Conservation (phyloP, 2,888 invertebrate species). For the Acronicta alni region DNA sequence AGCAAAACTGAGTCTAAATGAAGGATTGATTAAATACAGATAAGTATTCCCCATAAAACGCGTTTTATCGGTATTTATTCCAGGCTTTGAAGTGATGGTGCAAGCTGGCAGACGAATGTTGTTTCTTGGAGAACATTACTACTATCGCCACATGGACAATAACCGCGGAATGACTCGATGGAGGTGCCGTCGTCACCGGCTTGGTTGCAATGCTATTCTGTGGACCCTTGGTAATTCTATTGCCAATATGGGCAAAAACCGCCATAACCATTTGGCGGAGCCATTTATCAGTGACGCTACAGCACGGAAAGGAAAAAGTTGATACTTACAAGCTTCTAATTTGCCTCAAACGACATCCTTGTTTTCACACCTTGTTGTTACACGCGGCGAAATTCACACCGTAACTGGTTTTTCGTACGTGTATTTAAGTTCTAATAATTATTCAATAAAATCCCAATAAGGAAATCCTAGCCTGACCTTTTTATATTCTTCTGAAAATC, state of each 20-base stretch:
- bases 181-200: not conserved
- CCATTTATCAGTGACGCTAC: not conserved
- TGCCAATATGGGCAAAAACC: not conserved
- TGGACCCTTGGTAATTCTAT: not conserved
- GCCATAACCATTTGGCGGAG: constrained; percentile 1
- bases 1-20: no score
- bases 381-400: not conserved
- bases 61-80: not conserved
- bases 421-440: no score
- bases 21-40: not conserved
- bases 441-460: not conserved
- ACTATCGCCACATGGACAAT: not conserved
- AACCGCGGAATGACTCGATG: not conserved
- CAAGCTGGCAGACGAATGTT: not conserved
- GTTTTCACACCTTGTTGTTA: not conserved
- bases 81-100: not conserved
- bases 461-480: not conserved
- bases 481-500: not conserved
- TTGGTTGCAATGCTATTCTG: not conserved
- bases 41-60: not conserved
- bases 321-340: not conserved
- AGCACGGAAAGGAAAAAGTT: not conserved
- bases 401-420: not conserved
- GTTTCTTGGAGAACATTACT: not conserved
- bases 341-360: not conserved